These are phyloP conservation scores for Plecotus auritus DNA, from an alignment of 2,113 vertebrate species.

Conservation along the genomic window DNA sequence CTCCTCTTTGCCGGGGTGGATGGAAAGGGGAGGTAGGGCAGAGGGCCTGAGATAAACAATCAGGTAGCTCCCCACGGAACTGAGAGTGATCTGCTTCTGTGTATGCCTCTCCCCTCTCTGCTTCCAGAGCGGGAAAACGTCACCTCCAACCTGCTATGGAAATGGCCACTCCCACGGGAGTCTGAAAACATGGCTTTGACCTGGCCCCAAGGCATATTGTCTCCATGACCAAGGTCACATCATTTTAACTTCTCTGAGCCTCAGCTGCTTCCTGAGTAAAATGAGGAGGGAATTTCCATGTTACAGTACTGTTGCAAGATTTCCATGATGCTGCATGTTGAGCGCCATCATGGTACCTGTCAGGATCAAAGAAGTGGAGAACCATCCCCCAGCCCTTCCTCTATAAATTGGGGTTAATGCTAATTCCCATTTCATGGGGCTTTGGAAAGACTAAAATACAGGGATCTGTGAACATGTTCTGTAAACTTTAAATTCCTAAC, in stretches of 20 bases:
- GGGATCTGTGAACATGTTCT: background rate
- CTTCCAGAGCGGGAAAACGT: background rate
- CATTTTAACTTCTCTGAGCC: background rate
- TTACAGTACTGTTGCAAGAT: background rate
- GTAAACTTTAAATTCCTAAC: conserved; percentile 9
- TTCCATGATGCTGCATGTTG: background rate
- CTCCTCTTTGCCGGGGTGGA: background rate
- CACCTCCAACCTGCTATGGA: background rate
- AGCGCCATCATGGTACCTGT: background rate
- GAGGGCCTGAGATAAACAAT: background rate
- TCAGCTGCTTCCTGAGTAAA: background rate
- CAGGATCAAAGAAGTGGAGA: background rate
- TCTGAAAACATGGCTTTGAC: background rate
- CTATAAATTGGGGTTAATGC: background rate
- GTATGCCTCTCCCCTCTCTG: background rate
- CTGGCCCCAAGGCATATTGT: background rate
- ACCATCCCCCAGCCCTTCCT: background rate
- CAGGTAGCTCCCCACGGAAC: background rate
- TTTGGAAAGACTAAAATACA: background rate
- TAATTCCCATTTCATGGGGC: background rate
- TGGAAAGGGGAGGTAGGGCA: background rate
- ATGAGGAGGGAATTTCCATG: background rate
- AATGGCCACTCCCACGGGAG: background rate
- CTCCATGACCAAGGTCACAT: background rate
- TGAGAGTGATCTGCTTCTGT: background rate